phyloP scores from a whole-genome alignment of 2,888 invertebrate species.

The Drosophila koepferae region DNA sequence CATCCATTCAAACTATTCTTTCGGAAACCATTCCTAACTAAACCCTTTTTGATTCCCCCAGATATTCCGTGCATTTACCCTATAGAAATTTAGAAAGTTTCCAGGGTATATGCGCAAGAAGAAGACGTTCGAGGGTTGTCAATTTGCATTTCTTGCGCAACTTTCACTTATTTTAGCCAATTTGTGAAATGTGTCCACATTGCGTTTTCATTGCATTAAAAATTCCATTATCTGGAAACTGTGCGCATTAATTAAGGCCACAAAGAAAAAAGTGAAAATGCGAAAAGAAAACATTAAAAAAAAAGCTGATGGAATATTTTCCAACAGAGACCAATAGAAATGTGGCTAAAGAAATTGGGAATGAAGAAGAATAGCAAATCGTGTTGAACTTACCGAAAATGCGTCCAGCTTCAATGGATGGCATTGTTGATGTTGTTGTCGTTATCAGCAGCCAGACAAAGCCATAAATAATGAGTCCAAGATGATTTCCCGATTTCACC shows the following conservation, averaged over 20 bases:
- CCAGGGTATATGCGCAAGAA: conserved; percentile 16
- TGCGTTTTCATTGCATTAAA: conserved; percentile 73
- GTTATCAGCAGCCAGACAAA: conserved; percentile 82
- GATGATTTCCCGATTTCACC: conserved; percentile 84
- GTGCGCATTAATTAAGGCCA: conserved; percentile 69
- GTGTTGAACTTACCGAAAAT: conserved; percentile 84
- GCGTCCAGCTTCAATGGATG: conserved; percentile 80
- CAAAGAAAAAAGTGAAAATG: conserved; percentile 1
- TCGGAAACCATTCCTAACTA: too few species aligned
- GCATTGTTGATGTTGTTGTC: conserved; percentile 52
- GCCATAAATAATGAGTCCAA: conserved; percentile 85
- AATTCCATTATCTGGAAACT: conserved; percentile 77
- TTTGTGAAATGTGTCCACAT: conserved; percentile 51
- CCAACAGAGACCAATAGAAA: conserved; percentile 11
- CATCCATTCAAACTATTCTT: too few species aligned
- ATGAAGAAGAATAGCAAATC: too few species aligned
- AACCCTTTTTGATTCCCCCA: too few species aligned
- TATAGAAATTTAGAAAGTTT: neutral
- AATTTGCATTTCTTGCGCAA: conserved; percentile 12
- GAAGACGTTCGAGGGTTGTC: conserved; percentile 8
- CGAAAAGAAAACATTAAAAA: neutral
- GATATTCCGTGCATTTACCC: neutral
- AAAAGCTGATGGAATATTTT: conserved; percentile 45
- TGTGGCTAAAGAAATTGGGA: neutral
- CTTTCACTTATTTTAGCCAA: conserved; percentile 42